phyloP scores from a whole-genome alignment of 2,113 vertebrate genomes.

The Pygoscelis antarcticus region DNA sequence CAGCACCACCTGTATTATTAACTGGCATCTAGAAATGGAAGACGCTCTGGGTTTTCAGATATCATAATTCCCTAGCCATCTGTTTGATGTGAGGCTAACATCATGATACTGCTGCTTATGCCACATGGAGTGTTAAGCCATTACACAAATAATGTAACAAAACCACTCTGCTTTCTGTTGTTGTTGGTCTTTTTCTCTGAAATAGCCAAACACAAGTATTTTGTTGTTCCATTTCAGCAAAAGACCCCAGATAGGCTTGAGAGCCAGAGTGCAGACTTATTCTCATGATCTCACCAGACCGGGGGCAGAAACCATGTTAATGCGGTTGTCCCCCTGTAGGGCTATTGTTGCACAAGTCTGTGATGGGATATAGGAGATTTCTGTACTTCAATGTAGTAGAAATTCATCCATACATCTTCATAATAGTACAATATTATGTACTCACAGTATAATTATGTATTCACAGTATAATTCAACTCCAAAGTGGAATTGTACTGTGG shows the following conservation, averaged over 20 bases:
- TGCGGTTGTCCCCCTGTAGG: neutral
- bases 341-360: neutral
- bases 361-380: neutral
- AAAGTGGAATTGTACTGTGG: neutral
- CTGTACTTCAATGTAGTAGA: neutral
- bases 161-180: slow-evolving; percentile 26
- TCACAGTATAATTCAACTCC: neutral
- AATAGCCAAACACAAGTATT: slow-evolving; percentile 1
- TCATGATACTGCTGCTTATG: neutral
- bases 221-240: neutral
- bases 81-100: slow-evolving; percentile 47
- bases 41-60: slow-evolving; percentile 25
- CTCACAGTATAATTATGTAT: neutral
- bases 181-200: slow-evolving; percentile 28
- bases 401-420: neutral
- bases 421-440: neutral
- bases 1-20: slow-evolving; percentile 49
- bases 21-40: slow-evolving; percentile 36
- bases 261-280: neutral
- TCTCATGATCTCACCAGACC: neutral
- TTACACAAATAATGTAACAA: slow-evolving; percentile 39
- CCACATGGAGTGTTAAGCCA: slow-evolving; percentile 27
- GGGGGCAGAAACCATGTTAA: neutral
- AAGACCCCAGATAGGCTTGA: slow-evolving; percentile 8
- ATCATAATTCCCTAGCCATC: slow-evolving; percentile 59